Percentiles rank a stretch among this genome's conserved stretches.
These are phyloP conservation scores for Drosophila histrio DNA, from an alignment of 2,888 invertebrate genomes.

Conservation along the genomic window DNA sequence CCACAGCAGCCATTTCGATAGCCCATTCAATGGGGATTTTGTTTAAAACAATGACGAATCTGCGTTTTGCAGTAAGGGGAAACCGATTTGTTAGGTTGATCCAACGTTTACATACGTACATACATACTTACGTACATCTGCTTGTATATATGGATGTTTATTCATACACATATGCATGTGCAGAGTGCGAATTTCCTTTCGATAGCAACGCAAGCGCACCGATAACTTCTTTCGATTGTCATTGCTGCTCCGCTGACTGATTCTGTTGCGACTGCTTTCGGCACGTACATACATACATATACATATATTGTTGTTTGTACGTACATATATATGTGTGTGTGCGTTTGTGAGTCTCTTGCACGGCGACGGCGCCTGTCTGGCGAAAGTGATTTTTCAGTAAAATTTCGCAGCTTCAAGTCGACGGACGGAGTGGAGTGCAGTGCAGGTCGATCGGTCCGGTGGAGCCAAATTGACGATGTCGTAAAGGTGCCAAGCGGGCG, in stretches of 20 bases:
- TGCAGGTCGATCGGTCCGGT: constrained; percentile 53
- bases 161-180: constrained; percentile 16
- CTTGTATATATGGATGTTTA: constrained; percentile 6
- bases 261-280: constrained; percentile 58
- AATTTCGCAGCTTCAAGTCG: constrained; percentile 61
- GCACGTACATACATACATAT: constrained; percentile 34
- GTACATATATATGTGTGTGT: constrained; percentile 1
- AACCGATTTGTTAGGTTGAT: constrained; percentile 14
- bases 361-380: constrained; percentile 67
- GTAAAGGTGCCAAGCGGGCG: constrained; percentile 72
- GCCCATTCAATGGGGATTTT: constrained; percentile 10
- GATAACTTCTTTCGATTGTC: constrained; percentile 59
- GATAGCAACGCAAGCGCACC: constrained; percentile 54
- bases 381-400: constrained; percentile 75
- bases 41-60: constrained; percentile 12
- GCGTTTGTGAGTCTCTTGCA: constrained; percentile 42
- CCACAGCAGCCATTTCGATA: constrained; percentile 25
- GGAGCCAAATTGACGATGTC: constrained; percentile 47
- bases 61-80: neutral
- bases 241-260: constrained; percentile 47
- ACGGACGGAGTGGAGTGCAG: constrained; percentile 42
- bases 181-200: constrained; percentile 57
- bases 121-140: constrained; percentile 5
- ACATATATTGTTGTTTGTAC: constrained; percentile 6
- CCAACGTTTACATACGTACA: constrained; percentile 16